Evolutionary conservation across 2,888 invertebrate species (phyloP).

Genomic region (Drosophila formosana): DNA sequence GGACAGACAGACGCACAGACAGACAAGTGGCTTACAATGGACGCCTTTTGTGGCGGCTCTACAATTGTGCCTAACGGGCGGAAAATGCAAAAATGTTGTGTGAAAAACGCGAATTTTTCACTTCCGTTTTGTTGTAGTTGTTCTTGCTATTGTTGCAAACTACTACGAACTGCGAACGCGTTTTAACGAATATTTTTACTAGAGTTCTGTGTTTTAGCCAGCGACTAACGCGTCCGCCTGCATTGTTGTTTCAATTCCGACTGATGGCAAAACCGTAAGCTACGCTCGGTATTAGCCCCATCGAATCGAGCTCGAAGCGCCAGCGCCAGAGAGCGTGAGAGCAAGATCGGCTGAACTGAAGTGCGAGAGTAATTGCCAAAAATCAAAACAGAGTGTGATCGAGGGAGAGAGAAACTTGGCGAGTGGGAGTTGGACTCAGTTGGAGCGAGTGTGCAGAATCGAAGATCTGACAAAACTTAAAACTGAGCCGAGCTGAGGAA

Average conservation of each 20-base stretch:
- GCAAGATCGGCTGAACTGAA: constrained; percentile 12
- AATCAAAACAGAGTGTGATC: not conserved
- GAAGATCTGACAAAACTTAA: not conserved
- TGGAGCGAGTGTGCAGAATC: constrained; percentile 12
- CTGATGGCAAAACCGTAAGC: constrained; percentile 69
- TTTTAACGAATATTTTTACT: constrained; percentile 35
- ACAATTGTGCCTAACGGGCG: constrained; percentile 62
- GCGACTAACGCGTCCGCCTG: constrained; percentile 75
- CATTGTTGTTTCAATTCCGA: constrained; percentile 75
- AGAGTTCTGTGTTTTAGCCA: constrained; percentile 41
- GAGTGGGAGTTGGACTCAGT: constrained; percentile 24
- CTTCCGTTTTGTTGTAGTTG: constrained; percentile 66
- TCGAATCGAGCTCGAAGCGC: constrained; percentile 53
- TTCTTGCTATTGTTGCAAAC: constrained; percentile 37
- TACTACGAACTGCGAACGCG: constrained; percentile 66
- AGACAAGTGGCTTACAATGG: constrained; percentile 66
- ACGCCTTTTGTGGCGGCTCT: constrained; percentile 50
- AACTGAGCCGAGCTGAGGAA: not conserved
- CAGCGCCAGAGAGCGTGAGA: constrained; percentile 20
- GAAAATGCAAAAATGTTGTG: constrained; percentile 73
- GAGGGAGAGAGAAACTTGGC: constrained; percentile 1
- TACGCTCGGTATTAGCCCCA: constrained; percentile 35
- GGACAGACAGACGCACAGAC: constrained; percentile 26
- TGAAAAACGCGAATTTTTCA: constrained; percentile 76
- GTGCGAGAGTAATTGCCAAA: constrained; percentile 36